Evolutionary conservation across 2,888 invertebrate species (phyloP), one percentile per base, ranked within the genome.

Genomic region (Agriotes lineatus): DNA sequence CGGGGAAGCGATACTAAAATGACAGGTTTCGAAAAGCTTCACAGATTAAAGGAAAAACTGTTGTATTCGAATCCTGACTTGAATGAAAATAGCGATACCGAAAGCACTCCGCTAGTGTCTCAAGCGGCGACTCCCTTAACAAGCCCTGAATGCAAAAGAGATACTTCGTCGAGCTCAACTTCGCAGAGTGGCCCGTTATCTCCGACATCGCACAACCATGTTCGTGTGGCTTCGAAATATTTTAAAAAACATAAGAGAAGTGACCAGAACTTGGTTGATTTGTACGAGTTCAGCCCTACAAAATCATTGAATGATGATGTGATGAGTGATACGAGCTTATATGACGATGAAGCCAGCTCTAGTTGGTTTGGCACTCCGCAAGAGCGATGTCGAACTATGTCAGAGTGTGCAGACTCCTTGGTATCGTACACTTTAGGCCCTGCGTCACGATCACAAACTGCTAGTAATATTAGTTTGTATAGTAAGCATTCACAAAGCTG

Each of bases 91-190:
- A 82, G 88, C 80, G 91, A 91, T 79, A 91, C 91, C 80, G 92
- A 92, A 78, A 89, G 89, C 74, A 90, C 91, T 1, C 91, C 91
- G 64, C 85, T 92, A 68, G 90, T 92, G 5, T 87, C 87, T 0
- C 82, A 83, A 71, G 75, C 81, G 7, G 82, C 81, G 3, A 78
- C 81, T 0, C 79, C 81, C 5, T 75, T 75, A 5, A 77, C 79
- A 25, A 80, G 79, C 67, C 76, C 79, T 7, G 79, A 79, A 33
- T 66, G 76, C 0, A 77, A 75, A 73, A 25, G 7, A 2, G 65
- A 48, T 1, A 33, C 19, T 35, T 71, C 75, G 7, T 64, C 75
- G 0, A 79, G 80, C 2, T 80, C 82, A 0, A 75, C 74, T 48
- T 80, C 81, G 1, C 12, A 44, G 14, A 64, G 57, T 12, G 73